phyloP scores from a whole-genome alignment of 2,113 vertebrate genomes.

The Lathamus discolor region DNA sequence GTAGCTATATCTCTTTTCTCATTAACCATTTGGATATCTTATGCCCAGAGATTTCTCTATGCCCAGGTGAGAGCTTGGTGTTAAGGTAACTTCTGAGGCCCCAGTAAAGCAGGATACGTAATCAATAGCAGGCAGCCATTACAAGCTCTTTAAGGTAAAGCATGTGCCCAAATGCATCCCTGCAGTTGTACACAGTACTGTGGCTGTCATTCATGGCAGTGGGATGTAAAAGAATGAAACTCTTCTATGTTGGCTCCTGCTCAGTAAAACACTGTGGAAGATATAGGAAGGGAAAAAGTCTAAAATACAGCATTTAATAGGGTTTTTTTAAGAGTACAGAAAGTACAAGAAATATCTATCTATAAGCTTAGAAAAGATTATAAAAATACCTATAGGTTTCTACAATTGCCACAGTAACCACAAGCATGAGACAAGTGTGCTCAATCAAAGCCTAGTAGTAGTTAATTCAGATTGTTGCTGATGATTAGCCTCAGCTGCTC shows the following conservation, averaged over 20 bases:
- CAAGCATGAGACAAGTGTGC: background rate
- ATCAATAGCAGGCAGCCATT: background rate
- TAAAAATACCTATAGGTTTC: background rate
- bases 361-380: background rate
- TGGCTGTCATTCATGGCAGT: background rate
- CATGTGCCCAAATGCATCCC: background rate
- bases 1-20: background rate
- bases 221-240: background rate
- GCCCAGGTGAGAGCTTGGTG: background rate
- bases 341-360: background rate
- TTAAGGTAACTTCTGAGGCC: background rate
- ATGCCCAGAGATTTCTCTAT: background rate
- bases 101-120: background rate
- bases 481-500: slow-evolving; percentile 79
- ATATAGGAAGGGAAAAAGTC: background rate
- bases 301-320: background rate
- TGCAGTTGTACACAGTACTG: background rate
- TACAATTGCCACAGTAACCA: slow-evolving; percentile 10
- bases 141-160: background rate
- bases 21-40: background rate
- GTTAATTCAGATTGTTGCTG: slow-evolving; percentile 63
- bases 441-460: slow-evolving; percentile 12
- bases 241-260: background rate
- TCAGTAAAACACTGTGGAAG: background rate
- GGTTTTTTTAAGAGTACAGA: background rate